Evolutionary conservation across 92 coral and sea anemone genomes (phyloP), one percentile per base, ranked within the genome.

Genomic region (Diadumene lineata): DNA sequence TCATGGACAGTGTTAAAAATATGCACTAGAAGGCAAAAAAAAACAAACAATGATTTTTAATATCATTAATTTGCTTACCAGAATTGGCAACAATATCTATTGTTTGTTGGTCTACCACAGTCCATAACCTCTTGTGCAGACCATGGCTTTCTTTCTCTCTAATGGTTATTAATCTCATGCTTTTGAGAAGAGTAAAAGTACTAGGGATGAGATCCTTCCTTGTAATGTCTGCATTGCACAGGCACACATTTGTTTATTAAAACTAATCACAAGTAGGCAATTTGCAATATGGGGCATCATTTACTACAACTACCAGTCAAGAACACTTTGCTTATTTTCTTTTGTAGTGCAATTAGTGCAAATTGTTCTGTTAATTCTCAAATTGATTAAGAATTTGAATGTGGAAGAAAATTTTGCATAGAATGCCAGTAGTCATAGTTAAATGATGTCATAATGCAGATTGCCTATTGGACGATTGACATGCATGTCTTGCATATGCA

Each of bases 131-230:
- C 64, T 9, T 22, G 56, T 74, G 55, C 64, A 60, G 33, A 33
- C 72, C 50, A 68, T 32, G 56, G 82, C 82, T 78, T 28, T 18
- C 62, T 78, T 73, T 72, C 51, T 78, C 75, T 78, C 43, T 67
- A 60, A 78, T 78, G 82, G 82, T 78, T 22, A 58, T 16, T 78
- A 78, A 64, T 78, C 82, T 78, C 82, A 78, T 78, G 82, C 82
- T 78, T 78, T 78, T 78, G 77, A 66, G 75, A 78, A 43, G 28
- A n/a, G 27, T 50, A 75, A 46, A 75, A 19, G n/a, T 76, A 76
- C 43, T 64, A 64, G 70, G 70, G 26, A 23, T 34, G 70, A 65
- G 65, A 64, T 66, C 72, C 70, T 76, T 64, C 81, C 81, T 76
- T 74, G 70, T 60, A 60, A 74, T 74, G 55, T 33, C 31, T 74